Evolutionary conservation across 2,797 vertebrate genomes (phyloP).

Genomic region (Ctenochaetus hawaiiensis): DNA sequence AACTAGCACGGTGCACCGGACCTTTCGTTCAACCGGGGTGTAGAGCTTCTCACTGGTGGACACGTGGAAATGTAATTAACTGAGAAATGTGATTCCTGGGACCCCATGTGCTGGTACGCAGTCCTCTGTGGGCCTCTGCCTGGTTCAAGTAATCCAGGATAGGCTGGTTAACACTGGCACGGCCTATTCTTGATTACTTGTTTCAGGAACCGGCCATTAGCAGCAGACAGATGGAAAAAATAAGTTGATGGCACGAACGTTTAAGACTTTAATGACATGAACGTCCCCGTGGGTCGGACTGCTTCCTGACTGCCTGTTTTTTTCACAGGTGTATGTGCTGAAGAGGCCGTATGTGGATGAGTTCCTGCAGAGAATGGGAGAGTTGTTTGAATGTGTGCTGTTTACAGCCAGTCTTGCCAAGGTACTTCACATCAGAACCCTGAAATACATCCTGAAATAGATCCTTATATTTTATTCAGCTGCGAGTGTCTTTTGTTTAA

Average conservation of each 20-base stretch:
- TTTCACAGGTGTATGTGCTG: conserved; percentile 90
- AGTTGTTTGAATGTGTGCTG: conserved; percentile 92
- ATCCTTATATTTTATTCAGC: conserved; percentile 27
- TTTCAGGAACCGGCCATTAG: conserved; percentile 90
- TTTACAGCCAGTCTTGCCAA: conserved; percentile 94
- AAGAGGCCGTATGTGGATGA: conserved; percentile 93
- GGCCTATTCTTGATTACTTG: conserved; percentile 99
- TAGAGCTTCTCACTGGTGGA: conserved; percentile 4
- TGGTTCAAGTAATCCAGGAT: conserved; percentile 99
- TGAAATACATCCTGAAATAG: conserved; percentile 27
- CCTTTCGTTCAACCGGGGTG: conserved; percentile 4
- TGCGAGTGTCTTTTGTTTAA: neutral
- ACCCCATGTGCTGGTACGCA: conserved; percentile 37
- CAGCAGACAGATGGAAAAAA: conserved; percentile 53
- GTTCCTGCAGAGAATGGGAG: conserved; percentile 92
- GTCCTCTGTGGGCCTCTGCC: conserved; percentile 83
- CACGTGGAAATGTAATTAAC: conserved; percentile 60
- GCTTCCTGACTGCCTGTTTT: conserved; percentile 13
- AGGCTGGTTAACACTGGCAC: conserved; percentile 92
- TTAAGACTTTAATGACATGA: neutral
- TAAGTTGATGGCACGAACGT: neutral
- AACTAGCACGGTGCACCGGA: neutral
- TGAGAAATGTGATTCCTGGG: conserved; percentile 62
- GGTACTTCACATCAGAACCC: conserved; percentile 76
- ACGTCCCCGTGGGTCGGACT: neutral